phyloP scores from a whole-genome alignment of 2,797 vertebrate species.

The Sebastes hubbsi region DNA sequence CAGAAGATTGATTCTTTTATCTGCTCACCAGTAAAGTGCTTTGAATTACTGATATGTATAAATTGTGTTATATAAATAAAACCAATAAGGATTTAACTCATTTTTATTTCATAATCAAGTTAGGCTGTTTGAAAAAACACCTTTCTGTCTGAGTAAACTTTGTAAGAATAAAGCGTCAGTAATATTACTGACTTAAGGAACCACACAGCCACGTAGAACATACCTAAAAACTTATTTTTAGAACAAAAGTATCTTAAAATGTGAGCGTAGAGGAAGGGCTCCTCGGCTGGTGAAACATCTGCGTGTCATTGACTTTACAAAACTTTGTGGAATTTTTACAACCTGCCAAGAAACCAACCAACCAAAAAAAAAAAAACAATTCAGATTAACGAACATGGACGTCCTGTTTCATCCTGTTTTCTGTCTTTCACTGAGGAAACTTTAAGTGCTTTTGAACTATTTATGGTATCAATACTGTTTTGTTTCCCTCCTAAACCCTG shows the following conservation, averaged over 20 bases:
- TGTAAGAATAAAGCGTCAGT: no score
- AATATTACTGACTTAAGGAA: neutral
- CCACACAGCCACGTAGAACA: neutral
- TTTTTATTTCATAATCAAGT: neutral
- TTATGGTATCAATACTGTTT: neutral
- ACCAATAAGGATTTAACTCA: neutral
- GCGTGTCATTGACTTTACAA: neutral
- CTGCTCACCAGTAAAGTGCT: neutral
- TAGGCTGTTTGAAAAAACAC: no score
- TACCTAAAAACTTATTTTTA: neutral
- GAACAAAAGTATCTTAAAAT: neutral
- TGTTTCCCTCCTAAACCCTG: neutral
- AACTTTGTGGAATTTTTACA: neutral
- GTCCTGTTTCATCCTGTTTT: neutral
- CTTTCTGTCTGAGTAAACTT: neutral
- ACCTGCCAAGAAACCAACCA: neutral
- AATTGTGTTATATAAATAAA: neutral
- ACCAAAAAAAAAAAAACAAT: neutral
- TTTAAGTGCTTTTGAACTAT: neutral
- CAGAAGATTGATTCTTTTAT: neutral
- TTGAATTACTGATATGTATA: neutral
- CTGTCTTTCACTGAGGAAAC: neutral
- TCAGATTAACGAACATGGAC: neutral
- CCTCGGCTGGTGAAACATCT: neutral
- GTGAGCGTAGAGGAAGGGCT: neutral